Percentiles rank a stretch among this genome's conserved stretches.
Evolutionary conservation across 1,140 invertebrate genomes (phyloP).

Genomic region (Temnothorax longispinosus): DNA sequence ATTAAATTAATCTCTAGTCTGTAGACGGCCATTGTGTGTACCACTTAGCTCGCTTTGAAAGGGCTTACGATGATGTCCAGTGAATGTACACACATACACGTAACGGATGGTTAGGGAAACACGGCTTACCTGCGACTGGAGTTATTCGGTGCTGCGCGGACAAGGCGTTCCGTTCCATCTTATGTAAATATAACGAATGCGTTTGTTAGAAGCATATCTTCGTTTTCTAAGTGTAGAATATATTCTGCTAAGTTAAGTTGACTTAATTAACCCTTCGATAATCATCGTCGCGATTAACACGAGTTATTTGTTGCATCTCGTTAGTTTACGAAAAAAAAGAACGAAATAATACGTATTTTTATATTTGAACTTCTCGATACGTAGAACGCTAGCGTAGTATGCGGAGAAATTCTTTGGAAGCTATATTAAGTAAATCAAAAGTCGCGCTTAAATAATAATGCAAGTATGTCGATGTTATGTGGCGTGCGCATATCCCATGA

Average conservation of each 20-base stretch:
- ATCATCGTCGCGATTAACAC: conserved; percentile 34
- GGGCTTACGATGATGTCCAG: not conserved
- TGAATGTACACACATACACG: not conserved
- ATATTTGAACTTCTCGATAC: not conserved
- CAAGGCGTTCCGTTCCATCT: conserved; percentile 44
- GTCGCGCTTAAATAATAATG: not conserved
- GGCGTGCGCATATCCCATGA: not conserved
- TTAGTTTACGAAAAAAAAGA: conserved; percentile 19
- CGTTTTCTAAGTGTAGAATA: conserved; percentile 36
- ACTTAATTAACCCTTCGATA: conserved; percentile 58
- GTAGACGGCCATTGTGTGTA: conserved; percentile 35
- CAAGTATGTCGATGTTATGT: not conserved
- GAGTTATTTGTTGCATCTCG: conserved; percentile 45
- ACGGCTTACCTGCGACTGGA: conserved; percentile 29
- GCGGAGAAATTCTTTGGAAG: not conserved
- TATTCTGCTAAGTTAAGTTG: conserved; percentile 40
- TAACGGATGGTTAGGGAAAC: conserved; percentile 9
- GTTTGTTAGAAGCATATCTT: conserved; percentile 37
- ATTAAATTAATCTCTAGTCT: conserved; percentile 59
- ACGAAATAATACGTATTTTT: conserved; percentile 38
- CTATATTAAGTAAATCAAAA: not conserved
- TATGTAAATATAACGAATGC: conserved; percentile 44
- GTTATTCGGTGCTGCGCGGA: conserved; percentile 41
- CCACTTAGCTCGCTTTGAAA: conserved; percentile 32
- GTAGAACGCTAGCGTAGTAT: not conserved